Percentiles rank a stretch among this genome's conserved stretches.
Conservation (phyloP, 2,888 invertebrate genomes). For the Dasypogon diadema region DNA sequence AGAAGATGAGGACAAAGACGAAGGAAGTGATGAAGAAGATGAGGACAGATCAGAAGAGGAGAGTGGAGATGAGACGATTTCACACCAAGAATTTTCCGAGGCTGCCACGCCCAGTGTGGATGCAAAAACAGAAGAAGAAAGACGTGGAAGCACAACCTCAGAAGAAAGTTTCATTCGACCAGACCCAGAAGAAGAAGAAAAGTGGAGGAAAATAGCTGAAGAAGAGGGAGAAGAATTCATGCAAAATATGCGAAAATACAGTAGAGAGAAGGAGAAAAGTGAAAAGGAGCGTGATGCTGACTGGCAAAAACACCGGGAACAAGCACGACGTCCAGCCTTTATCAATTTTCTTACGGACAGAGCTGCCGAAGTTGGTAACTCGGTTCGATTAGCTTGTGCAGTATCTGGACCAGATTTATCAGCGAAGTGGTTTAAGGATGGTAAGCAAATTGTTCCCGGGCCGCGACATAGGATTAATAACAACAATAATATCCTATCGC, state of each 20-base stretch:
- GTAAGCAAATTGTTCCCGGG: slow-evolving; percentile 68
- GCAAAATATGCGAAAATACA: slow-evolving; percentile 66
- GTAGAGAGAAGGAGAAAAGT: slow-evolving; percentile 62
- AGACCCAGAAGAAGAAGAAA: slow-evolving; percentile 64
- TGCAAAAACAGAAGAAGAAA: slow-evolving; percentile 53
- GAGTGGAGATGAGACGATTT: slow-evolving; percentile 56
- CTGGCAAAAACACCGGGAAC: slow-evolving; percentile 67
- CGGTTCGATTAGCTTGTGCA: slow-evolving; percentile 83
- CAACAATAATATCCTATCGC: slow-evolving; percentile 73
- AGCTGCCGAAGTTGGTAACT: slow-evolving; percentile 79
- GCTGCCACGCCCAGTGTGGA: slow-evolving; percentile 45
- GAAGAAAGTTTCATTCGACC: slow-evolving; percentile 64
- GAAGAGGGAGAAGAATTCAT: slow-evolving; percentile 66
- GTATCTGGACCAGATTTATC: slow-evolving; percentile 80
- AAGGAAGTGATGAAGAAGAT: slow-evolving; percentile 48
- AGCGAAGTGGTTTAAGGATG: slow-evolving; percentile 82
- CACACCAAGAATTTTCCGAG: slow-evolving; percentile 46
- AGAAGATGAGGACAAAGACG: slow-evolving; percentile 59
- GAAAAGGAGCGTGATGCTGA: slow-evolving; percentile 67
- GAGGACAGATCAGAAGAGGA: slow-evolving; percentile 56
- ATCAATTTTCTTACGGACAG: slow-evolving; percentile 78
- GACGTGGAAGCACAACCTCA: slow-evolving; percentile 65
- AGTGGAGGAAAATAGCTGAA: slow-evolving; percentile 66
- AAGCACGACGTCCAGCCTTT: slow-evolving; percentile 64
- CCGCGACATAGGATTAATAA: slow-evolving; percentile 69